A percentile compares a stretch with the other conserved stretches of the same genome.
phyloP scores from a whole-genome alignment of 2,797 vertebrate genomes.

The Aldrovandia affinis region DNA sequence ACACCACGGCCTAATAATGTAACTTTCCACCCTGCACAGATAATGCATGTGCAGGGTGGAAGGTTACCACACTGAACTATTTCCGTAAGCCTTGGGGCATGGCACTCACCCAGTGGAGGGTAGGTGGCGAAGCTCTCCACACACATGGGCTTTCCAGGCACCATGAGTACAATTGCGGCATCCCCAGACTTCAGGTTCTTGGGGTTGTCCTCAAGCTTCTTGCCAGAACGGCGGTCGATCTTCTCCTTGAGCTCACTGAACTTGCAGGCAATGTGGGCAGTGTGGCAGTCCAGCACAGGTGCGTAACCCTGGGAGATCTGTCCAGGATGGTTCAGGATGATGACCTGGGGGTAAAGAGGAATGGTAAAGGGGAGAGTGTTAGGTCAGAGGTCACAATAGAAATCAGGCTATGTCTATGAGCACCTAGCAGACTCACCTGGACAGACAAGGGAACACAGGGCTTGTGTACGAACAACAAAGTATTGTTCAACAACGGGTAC shows the following conservation, averaged over 20 bases:
- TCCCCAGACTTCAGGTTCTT: conserved; percentile 75
- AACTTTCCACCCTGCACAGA: no score
- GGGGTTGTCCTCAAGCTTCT: conserved; percentile 78
- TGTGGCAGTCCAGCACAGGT: conserved; percentile 79
- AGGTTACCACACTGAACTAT: not conserved
- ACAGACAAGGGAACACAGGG: not conserved
- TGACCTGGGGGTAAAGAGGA: conserved; percentile 65
- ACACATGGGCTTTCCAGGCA: conserved; percentile 78
- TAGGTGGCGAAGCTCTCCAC: conserved; percentile 77
- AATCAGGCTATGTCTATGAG: not conserved
- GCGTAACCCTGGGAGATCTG: conserved; percentile 76
- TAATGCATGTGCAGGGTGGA: not conserved
- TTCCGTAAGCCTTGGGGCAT: not conserved
- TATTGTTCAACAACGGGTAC: not conserved
- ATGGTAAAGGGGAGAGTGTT: not conserved
- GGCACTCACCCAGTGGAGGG: conserved; percentile 73
- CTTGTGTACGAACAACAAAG: not conserved
- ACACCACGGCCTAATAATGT: no score
- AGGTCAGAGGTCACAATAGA: not conserved
- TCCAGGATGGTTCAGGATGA: conserved; percentile 81
- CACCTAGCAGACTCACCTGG: not conserved
- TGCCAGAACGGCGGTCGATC: conserved; percentile 78
- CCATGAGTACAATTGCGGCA: conserved; percentile 71
- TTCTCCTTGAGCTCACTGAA: conserved; percentile 72
- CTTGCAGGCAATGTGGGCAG: conserved; percentile 80